Base-by-base conservation (phyloP, 2,888 invertebrate species). In the Fabriciana adippe region DNA sequence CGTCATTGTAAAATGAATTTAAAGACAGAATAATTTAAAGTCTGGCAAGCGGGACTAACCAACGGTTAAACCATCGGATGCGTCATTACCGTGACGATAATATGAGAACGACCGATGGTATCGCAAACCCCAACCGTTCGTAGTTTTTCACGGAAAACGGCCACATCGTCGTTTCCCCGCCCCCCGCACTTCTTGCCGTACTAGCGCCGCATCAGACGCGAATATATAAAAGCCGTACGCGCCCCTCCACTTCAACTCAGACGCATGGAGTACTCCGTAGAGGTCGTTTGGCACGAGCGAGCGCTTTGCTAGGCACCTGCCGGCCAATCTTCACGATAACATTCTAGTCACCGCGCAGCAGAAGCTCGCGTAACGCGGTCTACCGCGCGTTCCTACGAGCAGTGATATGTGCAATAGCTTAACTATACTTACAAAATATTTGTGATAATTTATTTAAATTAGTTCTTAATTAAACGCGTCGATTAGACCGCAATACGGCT, bases 301-400 rank as follows among this genome's bases (percentile, higher is more conserved):
- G 90, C 91, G 92, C 93, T 93, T 92, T 92, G 93, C 93, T 93
- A 93, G 93, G 93, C 93, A 93, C 93, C 93, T 93, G 93, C 93
- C 93, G 89, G 92, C 92, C 90, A 87, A 87, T 84, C 85, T 88
- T 87, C 84, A 89, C 87, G 86, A 88, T 85, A 86, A 80, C 82
- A 90, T 86, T 93, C 93, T 93, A 93, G 93, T 93, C 92, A 93
- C 82, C 90, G 88, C 88, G 92, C 86, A 90, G 89, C 91, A 88
- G 83, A 78, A 84, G 87, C 89, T 90, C 88, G 91, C 89, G 82
- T 84, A 86, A 85, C 90, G 92, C 90, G 90, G 89, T 87, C 83
- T 81, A 77, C 89, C 90, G 90, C 91, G 89, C 90, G 89, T 91
- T 92, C 92, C 90, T 91, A 90, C 82, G 87, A 89, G 87, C 92